Conservation (phyloP, 2,113 vertebrate species). For the Colius striatus region DNA sequence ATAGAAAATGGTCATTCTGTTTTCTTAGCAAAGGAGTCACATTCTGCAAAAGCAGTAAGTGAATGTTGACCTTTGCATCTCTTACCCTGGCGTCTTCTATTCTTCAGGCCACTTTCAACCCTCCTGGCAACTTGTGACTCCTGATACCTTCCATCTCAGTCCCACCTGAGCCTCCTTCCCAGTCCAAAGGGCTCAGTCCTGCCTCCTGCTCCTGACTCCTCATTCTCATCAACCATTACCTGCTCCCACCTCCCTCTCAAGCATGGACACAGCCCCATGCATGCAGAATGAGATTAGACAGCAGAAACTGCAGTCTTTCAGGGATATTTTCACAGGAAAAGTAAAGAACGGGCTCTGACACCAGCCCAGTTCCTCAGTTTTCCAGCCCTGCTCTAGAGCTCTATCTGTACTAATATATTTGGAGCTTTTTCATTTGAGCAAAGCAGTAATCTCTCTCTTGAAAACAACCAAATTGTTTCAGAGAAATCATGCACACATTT, state of each 20-base stretch:
- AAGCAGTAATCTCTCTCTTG: neutral
- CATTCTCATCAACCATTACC: neutral
- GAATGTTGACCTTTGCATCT: neutral
- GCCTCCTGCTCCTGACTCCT: neutral
- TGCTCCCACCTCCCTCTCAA: rapidly evolving
- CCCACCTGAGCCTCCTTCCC: rapidly evolving
- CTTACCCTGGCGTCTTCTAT: neutral
- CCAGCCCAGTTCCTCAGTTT: neutral
- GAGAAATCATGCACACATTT: neutral
- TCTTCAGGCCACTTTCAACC: neutral
- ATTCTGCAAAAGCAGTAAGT: neutral
- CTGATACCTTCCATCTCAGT: rapidly evolving
- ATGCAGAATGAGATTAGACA: neutral
- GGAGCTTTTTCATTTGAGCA: neutral
- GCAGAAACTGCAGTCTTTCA: neutral
- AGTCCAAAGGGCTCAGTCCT: neutral
- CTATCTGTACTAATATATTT: neutral
- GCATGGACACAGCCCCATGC: neutral
- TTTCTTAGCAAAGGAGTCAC: neutral
- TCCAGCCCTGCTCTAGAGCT: neutral
- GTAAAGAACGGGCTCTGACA: neutral
- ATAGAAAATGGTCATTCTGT: neutral
- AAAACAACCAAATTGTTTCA: neutral
- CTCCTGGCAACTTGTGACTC: neutral
- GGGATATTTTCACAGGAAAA: neutral